Evolutionary conservation across 2,113 vertebrate species (phyloP).

Genomic region (Morone chrysops): DNA sequence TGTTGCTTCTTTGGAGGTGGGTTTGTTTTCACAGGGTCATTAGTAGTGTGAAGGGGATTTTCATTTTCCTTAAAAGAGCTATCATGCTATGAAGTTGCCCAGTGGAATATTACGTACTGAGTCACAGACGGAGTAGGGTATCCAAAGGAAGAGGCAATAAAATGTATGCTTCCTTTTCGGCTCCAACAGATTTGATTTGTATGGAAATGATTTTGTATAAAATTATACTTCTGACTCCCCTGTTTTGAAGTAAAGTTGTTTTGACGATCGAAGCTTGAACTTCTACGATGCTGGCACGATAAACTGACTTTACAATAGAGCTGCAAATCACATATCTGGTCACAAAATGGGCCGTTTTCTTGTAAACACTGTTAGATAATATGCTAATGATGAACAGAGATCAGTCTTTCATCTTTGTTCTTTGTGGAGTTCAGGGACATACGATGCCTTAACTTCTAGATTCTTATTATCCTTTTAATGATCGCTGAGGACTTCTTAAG

Average conservation of each 20-base stretch:
- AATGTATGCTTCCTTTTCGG: background rate
- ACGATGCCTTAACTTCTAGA: background rate
- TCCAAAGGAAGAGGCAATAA: background rate
- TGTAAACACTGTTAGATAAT: constrained; percentile 7
- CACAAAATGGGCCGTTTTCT: background rate
- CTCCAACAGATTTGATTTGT: constrained; percentile 43
- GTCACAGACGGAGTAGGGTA: constrained; percentile 3
- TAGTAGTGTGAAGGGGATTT: constrained; percentile 24
- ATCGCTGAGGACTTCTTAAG: background rate
- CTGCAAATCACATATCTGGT: background rate
- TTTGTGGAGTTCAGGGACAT: background rate
- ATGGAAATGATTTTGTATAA: constrained; percentile 33
- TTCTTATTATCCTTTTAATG: background rate
- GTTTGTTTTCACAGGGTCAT: constrained; percentile 18
- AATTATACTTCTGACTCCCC: background rate
- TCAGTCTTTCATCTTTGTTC: constrained; percentile 21
- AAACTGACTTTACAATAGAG: constrained; percentile 15
- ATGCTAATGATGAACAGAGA: background rate
- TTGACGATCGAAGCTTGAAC: constrained; percentile 13
- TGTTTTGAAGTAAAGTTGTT: constrained; percentile 21
- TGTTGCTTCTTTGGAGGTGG: constrained; percentile 28
- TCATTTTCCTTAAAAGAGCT: constrained; percentile 40
- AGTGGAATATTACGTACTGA: constrained; percentile 33
- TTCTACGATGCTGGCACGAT: background rate
- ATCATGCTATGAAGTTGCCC: constrained; percentile 41